Base-by-base conservation (phyloP, 2,797 vertebrate genomes). In the Rhinophrynus dorsalis region DNA sequence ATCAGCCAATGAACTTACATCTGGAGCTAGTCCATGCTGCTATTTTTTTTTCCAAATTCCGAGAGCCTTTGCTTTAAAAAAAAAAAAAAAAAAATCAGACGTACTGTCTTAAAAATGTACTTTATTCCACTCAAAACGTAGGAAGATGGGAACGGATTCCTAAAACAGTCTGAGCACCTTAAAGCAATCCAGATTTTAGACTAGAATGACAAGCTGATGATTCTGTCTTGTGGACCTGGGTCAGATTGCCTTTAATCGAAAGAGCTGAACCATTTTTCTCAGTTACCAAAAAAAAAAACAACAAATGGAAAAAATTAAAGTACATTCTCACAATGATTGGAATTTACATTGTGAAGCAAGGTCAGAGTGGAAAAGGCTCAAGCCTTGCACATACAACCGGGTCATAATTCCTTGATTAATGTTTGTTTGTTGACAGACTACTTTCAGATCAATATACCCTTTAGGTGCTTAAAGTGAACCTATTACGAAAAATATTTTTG, bases 221-320 rank as follows among this genome's bases (percentile, higher is more conserved):
- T 3, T 15, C 33, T 42, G 29, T 47, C 11, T 10, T 38, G 24
- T 20, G 37, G 35, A 18, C 29, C 32, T 6, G 12, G 66, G 56
- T 68, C 45, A 42, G 29, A 6, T 17, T 17, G 6, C 3, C 33
- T 55, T 15, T 45, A 45, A 42, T 6, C 13, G 6, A 40, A 18
- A 30, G 50, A 37, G 23, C 3, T 18, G 48, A 6, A 15, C 21
- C 11, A 29, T 32, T 32, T 11, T 55, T 54, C 29, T n/a, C n/a
- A 54, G 37, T 29, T n/a, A n/a, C n/a, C 60, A 13, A 23, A 12
- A 44, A 32, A 3, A 65, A 40, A 58, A 6, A 67, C 50, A 62
- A 48, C 59, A 76, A 81, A 23, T 73, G 55, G 42, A 76, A 80
- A 76, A 45, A 71, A 64, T 60, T 70, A 77, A 6, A 58, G 17